Evolutionary conservation across 2,888 invertebrate species (phyloP).

Genomic region (Mimumesa dahlbomi): DNA sequence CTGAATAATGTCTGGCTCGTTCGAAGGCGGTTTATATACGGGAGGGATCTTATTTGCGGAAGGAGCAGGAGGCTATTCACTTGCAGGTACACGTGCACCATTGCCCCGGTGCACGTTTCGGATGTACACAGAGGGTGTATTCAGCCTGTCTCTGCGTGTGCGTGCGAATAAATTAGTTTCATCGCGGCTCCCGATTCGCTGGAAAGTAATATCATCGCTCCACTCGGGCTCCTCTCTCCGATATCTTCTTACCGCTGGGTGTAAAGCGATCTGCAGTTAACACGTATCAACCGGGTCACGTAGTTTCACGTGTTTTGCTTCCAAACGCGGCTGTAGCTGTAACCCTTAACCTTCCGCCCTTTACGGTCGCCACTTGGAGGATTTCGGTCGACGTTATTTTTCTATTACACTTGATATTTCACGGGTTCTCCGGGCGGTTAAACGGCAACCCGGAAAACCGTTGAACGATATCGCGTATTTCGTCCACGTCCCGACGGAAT

Average conservation of each 20-base stretch:
- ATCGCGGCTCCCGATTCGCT: conserved; percentile 32
- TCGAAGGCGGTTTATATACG: conserved; percentile 26
- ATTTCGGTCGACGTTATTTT: too few species aligned
- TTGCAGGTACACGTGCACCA: conserved; percentile 37
- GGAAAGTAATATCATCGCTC: conserved; percentile 27
- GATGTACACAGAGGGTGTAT: not conserved
- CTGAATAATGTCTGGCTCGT: conserved; percentile 40
- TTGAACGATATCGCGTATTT: too few species aligned
- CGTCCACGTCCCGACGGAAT: too few species aligned
- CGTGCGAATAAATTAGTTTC: conserved; percentile 50
- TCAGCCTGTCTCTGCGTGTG: too few species aligned
- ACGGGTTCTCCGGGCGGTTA: too few species aligned
- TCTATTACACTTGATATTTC: too few species aligned
- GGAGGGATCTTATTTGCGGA: conserved; percentile 30
- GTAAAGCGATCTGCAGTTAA: not conserved
- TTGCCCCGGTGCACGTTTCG: not conserved
- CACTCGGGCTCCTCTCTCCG: not conserved
- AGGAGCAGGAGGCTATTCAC: conserved; percentile 26
- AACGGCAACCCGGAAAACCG: too few species aligned
- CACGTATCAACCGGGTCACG: too few species aligned
- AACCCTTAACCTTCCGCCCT: too few species aligned
- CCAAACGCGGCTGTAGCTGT: too few species aligned
- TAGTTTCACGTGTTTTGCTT: too few species aligned
- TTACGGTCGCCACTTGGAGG: too few species aligned
- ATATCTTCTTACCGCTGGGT: not conserved